These are phyloP conservation scores for Idaea dimidiata DNA, from an alignment of 2,888 invertebrate genomes.

Conservation along the genomic window DNA sequence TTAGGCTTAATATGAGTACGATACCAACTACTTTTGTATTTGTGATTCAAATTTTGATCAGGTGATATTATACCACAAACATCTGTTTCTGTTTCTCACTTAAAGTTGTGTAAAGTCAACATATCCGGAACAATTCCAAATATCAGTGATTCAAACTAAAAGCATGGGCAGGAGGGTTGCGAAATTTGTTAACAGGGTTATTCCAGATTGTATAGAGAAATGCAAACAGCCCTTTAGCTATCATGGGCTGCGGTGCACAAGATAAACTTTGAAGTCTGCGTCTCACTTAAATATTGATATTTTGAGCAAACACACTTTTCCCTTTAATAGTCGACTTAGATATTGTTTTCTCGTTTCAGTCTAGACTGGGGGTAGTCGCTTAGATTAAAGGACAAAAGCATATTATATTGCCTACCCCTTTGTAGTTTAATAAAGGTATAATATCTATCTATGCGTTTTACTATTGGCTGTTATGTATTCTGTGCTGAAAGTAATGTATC, in stretches of 20 bases:
- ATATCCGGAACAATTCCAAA: neutral
- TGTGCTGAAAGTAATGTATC: no score
- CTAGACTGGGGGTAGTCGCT: neutral
- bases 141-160: neutral
- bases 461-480: no score
- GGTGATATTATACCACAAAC: neutral
- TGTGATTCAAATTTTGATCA: neutral
- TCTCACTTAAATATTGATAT: conserved; percentile 68
- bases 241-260: conserved; percentile 66
- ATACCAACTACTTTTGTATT: no score
- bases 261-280: conserved; percentile 56
- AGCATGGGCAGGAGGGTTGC: conserved; percentile 17
- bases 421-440: no score
- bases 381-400: neutral
- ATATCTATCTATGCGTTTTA: no score
- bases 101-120: neutral
- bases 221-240: conserved; percentile 66
- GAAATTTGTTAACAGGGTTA: conserved; percentile 64
- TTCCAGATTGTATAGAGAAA: conserved; percentile 61
- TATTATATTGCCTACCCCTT: no score
- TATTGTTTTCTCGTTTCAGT: conserved; percentile 11
- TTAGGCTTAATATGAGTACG: no score
- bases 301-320: conserved; percentile 35
- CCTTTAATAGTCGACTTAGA: conserved; percentile 21
- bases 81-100: neutral